Conservation (phyloP, 2,888 invertebrate genomes). For the Dolomedes plantarius region DNA sequence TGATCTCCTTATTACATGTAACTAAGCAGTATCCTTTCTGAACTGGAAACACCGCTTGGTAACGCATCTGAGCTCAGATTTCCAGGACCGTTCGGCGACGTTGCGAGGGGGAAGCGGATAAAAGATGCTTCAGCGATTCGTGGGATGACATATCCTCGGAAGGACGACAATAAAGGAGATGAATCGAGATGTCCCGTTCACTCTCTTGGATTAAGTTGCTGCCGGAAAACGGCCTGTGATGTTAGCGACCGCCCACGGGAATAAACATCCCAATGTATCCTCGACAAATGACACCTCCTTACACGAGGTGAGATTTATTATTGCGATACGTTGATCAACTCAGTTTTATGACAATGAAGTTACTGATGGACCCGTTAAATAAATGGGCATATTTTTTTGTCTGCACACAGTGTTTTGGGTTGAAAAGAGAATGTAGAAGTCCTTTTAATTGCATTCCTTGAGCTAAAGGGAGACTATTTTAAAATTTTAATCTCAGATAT, state of each 20-base stretch:
- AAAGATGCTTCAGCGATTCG: conserved; percentile 42
- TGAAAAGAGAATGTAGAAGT: too few relatives aligned
- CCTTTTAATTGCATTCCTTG: too few relatives aligned
- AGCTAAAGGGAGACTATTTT: too few relatives aligned
- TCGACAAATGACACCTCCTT: background rate
- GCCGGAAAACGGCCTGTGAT: background rate
- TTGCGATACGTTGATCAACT: background rate
- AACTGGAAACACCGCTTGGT: too few relatives aligned
- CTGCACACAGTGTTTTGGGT: too few relatives aligned
- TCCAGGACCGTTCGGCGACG: too few relatives aligned
- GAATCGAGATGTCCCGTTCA: conserved; percentile 48
- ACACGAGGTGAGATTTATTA: background rate
- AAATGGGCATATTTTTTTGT: too few relatives aligned
- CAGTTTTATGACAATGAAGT: background rate
- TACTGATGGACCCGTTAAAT: too few relatives aligned
- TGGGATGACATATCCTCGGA: conserved; percentile 32
- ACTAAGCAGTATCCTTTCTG: too few relatives aligned
- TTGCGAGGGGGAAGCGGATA: background rate
- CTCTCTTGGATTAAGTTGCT: conserved; percentile 43
- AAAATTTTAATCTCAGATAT: too few relatives aligned
- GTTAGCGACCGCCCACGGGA: conserved; percentile 19
- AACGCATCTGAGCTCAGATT: too few relatives aligned
- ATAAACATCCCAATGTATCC: background rate
- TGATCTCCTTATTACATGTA: too few relatives aligned
- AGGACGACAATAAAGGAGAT: conserved; percentile 60